These are phyloP conservation scores for Hyles lineata DNA, from an alignment of 2,888 invertebrate species.

Conservation along the genomic window DNA sequence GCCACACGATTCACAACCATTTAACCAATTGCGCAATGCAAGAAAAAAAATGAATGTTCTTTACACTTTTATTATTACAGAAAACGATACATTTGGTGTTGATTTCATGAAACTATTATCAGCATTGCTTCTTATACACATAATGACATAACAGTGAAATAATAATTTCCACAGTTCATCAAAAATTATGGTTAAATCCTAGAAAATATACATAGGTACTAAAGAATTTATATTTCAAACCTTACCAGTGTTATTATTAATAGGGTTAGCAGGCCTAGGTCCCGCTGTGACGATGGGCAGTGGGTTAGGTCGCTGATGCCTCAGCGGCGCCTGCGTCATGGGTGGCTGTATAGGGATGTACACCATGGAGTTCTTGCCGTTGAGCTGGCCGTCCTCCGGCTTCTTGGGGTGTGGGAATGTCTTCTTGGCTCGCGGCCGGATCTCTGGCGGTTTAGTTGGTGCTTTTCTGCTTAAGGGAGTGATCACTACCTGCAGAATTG, in stretches of 20 bases:
- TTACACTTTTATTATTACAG: no score
- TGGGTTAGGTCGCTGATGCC: constrained; percentile 36
- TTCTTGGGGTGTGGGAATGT: constrained; percentile 74
- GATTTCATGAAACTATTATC: no score
- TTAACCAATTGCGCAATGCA: no score
- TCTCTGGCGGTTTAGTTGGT: constrained; percentile 51
- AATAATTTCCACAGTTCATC: no score
- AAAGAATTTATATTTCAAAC: no score
- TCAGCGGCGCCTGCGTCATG: constrained; percentile 65
- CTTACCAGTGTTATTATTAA: constrained; percentile 45
- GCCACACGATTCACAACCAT: no score
- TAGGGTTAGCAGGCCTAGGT: constrained; percentile 41
- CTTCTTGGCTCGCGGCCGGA: constrained; percentile 68
- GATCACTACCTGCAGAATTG: constrained; percentile 49
- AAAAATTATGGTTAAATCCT: no score
- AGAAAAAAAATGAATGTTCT: no score
- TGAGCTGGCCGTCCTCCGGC: constrained; percentile 65
- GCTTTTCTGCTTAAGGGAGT: constrained; percentile 53
- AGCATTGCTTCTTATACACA: no score
- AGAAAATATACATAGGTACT: no score
- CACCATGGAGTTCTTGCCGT: constrained; percentile 79
- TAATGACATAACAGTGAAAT: no score
- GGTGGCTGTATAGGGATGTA: constrained; percentile 80
- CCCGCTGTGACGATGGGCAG: constrained; percentile 28
- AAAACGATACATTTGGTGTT: no score